phyloP scores from a whole-genome alignment of 1,140 invertebrate species.

The Drosophila punjabiensis region DNA sequence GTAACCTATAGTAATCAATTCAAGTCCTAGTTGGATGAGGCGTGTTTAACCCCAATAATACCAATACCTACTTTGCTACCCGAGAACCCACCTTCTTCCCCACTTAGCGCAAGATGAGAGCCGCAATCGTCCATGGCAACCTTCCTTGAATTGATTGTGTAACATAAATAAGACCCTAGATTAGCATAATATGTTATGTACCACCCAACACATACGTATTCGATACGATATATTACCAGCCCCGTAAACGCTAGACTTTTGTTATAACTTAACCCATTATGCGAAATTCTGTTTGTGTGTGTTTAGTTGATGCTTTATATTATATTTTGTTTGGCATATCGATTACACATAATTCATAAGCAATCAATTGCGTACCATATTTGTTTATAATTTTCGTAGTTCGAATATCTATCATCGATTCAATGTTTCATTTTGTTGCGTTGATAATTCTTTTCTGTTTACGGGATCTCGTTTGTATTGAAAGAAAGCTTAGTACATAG shows the following conservation, averaged over 20 bases:
- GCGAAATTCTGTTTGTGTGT: conserved; percentile 35
- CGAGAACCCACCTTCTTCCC: conserved; percentile 8
- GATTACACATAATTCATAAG: conserved; percentile 23
- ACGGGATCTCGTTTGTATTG: conserved; percentile 12
- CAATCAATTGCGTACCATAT: conserved; percentile 13
- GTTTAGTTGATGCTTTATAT: conserved; percentile 64
- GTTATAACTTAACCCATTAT: conserved; percentile 31
- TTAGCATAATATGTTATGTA: conserved; percentile 39
- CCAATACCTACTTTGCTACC: conserved; percentile 15
- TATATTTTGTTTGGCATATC: conserved; percentile 45
- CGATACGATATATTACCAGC: conserved; percentile 40
- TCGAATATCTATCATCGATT: conserved; percentile 18
- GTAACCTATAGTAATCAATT: conserved; percentile 40
- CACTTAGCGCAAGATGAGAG: conserved; percentile 58
- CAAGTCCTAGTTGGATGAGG: conserved; percentile 40
- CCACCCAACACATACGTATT: conserved; percentile 24
- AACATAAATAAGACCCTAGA: conserved; percentile 52
- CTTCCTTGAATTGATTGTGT: conserved; percentile 48
- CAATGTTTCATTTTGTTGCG: conserved; percentile 30
- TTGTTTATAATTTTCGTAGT: conserved; percentile 36
- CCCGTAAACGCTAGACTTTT: conserved; percentile 48
- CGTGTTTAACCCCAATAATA: conserved; percentile 41
- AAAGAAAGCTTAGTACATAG: conserved; percentile 26
- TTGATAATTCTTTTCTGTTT: conserved; percentile 29
- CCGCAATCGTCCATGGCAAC: conserved; percentile 41